Evolutionary conservation across 2,888 invertebrate species (phyloP), one percentile per base, ranked within the genome.

Genomic region (Agapostemon virescens): DNA sequence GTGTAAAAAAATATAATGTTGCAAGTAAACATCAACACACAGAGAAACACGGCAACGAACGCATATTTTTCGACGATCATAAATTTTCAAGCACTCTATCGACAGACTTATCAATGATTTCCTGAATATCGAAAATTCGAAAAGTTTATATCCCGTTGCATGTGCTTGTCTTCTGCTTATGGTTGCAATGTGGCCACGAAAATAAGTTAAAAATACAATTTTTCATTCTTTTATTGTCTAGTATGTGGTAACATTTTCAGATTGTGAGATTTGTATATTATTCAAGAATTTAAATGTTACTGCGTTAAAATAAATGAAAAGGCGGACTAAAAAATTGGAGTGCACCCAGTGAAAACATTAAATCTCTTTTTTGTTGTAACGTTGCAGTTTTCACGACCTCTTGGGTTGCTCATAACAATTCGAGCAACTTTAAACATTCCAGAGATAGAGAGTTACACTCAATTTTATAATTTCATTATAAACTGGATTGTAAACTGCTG

Each of bases 101-200:
- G 58, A 58, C 30, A 30, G 26, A 30, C 30, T 58, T 58, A 58
- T 58, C 58, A 58, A 58, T 26, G 13, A 58, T 30, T 58, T 58
- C 5, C 1, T 13, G 30, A 30, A 58, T 23, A n/a, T 52, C 52
- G 52, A 23, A 52, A 52, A 52, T 23, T 52, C 4, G 23, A 52
- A 52, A 23, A 23, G 11, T 52, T 4, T 13, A 13, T 23, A 23
- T 23, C 23, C 11, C 23, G 23, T 52, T 52, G n/a, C n/a, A 52
- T 52, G 13, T 5, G 52, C 23, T 52, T 23, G n/a, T 23, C 23
- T 23, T 23, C 9, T 13, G 20, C 11, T 3, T 52, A 52, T 23
- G 13, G 23, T 13, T 23, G 23, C 5, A 23, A 23, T 15, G 0
- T 52, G 23, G 13, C 13, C 23, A 52, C 5, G 23, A 7, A 52